These are phyloP conservation scores for Catamblyrhynchus diadema DNA, from an alignment of 2,797 vertebrate species.

Conservation along the genomic window DNA sequence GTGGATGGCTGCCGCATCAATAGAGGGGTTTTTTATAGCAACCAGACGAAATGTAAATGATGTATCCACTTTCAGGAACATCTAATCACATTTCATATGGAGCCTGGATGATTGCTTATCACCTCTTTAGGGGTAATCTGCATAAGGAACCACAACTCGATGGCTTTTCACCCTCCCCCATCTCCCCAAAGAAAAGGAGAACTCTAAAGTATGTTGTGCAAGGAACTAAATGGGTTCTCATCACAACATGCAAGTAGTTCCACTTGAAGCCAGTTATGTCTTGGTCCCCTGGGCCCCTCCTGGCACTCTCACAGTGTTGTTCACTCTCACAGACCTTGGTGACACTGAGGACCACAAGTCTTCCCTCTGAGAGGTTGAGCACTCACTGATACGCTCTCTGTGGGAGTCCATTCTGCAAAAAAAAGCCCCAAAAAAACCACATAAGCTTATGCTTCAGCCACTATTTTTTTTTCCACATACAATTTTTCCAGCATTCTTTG, in stretches of 20 bases:
- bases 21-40: constrained; percentile 38
- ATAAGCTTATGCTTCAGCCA: not conserved
- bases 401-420: not conserved
- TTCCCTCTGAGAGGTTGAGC: not conserved
- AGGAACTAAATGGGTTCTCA: not conserved
- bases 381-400: not conserved
- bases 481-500: not conserved
- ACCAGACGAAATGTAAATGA: constrained; percentile 52
- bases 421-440: not conserved
- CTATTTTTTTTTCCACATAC: not conserved
- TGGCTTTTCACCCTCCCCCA: constrained; percentile 40
- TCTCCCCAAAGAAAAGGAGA: not conserved
- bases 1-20: constrained; percentile 6
- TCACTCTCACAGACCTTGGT: not conserved
- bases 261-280: not conserved
- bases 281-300: not conserved
- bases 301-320: not conserved
- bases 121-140: constrained; percentile 54
- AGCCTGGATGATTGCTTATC: constrained; percentile 60
- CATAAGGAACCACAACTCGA: constrained; percentile 12
- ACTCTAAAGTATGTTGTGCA: not conserved
- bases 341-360: not conserved
- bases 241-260: not conserved
- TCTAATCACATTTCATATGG: constrained; percentile 60
- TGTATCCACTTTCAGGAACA: constrained; percentile 44